Conservation (phyloP, 2,888 invertebrate species). For the Linnaemya tessellans region DNA sequence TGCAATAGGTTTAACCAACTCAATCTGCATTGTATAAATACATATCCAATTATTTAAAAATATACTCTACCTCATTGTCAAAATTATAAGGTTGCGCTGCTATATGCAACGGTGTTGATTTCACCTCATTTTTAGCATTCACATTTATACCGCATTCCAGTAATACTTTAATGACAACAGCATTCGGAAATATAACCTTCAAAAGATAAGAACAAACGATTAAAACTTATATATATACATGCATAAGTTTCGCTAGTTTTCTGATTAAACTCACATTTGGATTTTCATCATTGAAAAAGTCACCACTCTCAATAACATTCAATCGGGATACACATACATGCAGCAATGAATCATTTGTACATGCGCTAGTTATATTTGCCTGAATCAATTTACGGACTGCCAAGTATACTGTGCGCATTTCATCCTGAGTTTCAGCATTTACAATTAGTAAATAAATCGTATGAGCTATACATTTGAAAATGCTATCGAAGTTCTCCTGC, state of each 20-base stretch:
- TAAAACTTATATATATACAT: too few relatives aligned
- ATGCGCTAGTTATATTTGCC: slow-evolving; percentile 87
- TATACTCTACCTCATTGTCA: slow-evolving; percentile 85
- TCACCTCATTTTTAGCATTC: slow-evolving; percentile 89
- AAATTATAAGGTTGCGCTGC: slow-evolving; percentile 91
- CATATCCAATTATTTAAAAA: too few relatives aligned
- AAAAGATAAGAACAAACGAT: slow-evolving; percentile 11
- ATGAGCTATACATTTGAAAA: slow-evolving; percentile 91
- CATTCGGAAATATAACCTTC: slow-evolving; percentile 89
- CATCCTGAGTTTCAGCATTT: slow-evolving; percentile 85
- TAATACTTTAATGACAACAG: slow-evolving; percentile 88
- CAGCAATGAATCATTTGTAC: slow-evolving; percentile 90
- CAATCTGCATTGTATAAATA: too few relatives aligned
- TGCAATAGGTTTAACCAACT: too few relatives aligned
- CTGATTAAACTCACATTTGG: slow-evolving; percentile 80
- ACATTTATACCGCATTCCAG: slow-evolving; percentile 91
- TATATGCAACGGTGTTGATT: slow-evolving; percentile 92
- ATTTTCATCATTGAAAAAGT: slow-evolving; percentile 89
- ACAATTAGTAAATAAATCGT: slow-evolving; percentile 88
- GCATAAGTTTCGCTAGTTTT: not conserved
- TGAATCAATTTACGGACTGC: slow-evolving; percentile 84
- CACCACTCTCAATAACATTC: slow-evolving; percentile 90
- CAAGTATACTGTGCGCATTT: slow-evolving; percentile 83
- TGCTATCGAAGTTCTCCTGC: slow-evolving; percentile 91
- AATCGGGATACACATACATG: slow-evolving; percentile 92